phyloP scores from a whole-genome alignment of 2,113 vertebrate genomes.

The Cyprinus carpio region DNA sequence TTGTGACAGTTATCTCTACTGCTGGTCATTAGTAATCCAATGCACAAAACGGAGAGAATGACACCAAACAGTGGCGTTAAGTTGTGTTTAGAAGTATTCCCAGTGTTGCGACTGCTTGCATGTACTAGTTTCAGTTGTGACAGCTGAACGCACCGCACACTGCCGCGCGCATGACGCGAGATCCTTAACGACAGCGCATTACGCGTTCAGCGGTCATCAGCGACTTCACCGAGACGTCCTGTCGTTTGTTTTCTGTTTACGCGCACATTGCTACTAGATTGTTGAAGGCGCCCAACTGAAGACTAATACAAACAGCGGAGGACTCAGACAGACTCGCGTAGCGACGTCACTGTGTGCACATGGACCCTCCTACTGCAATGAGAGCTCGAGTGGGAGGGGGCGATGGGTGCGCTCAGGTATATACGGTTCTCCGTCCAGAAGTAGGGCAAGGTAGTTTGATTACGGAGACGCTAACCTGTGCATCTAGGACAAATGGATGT shows the following conservation, averaged over 20 bases:
- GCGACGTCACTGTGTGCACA: constrained; percentile 67
- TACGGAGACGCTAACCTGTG: constrained; percentile 47
- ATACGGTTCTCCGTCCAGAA: constrained; percentile 63
- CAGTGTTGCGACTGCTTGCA: constrained; percentile 58
- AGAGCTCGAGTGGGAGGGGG: constrained; percentile 60
- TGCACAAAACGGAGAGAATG: constrained; percentile 49
- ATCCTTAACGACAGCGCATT: constrained; percentile 68
- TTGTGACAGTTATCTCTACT: constrained; percentile 77
- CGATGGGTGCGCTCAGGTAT: constrained; percentile 55
- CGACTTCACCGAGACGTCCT: constrained; percentile 54
- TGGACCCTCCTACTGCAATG: constrained; percentile 77
- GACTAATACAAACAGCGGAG: constrained; percentile 74
- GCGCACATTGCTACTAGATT: constrained; percentile 59
- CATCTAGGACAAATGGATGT: constrained; percentile 27
- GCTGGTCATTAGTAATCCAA: constrained; percentile 77
- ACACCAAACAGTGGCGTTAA: neutral
- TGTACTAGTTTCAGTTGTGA: constrained; percentile 74
- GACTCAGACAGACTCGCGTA: constrained; percentile 74
- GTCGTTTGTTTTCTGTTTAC: constrained; percentile 66
- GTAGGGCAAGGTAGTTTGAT: constrained; percentile 67
- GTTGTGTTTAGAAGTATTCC: constrained; percentile 41
- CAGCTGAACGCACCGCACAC: constrained; percentile 70
- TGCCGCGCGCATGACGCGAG: constrained; percentile 70
- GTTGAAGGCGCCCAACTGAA: constrained; percentile 54
- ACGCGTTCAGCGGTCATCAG: constrained; percentile 64